Percentiles rank a stretch among this genome's conserved stretches.
Evolutionary conservation across 2,888 invertebrate species (phyloP).

Genomic region (Conchocele bisecta): DNA sequence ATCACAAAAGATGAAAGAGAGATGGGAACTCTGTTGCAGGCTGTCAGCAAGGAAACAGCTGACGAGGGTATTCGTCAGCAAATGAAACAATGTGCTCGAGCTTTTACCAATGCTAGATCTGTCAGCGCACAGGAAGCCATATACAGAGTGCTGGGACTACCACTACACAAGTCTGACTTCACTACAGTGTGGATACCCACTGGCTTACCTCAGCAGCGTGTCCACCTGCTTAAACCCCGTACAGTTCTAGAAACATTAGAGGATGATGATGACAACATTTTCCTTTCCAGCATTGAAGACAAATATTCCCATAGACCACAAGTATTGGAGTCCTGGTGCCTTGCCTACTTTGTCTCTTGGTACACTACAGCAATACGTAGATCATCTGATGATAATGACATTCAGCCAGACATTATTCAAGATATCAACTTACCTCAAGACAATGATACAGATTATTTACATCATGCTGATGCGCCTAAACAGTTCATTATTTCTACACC

Average conservation of each 20-base stretch:
- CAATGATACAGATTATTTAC: no score
- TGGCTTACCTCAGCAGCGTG: conserved; percentile 3
- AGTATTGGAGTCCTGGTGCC: neutral
- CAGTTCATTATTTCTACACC: no score
- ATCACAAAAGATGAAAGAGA: conserved; percentile 24
- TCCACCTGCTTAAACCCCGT: neutral
- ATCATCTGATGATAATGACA: neutral
- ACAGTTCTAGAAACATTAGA: neutral
- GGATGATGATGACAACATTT: conserved; percentile 1
- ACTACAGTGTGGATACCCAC: conserved; percentile 14
- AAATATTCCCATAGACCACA: neutral
- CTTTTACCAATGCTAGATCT: conserved; percentile 7
- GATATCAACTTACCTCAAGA: no score
- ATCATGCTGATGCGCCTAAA: no score
- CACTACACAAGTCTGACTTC: conserved; percentile 12
- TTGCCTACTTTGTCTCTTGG: neutral
- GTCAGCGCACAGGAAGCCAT: conserved; percentile 14
- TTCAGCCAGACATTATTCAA: neutral
- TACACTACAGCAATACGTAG: neutral
- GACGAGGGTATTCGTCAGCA: conserved; percentile 1
- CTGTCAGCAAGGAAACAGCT: conserved; percentile 1
- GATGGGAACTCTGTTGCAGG: neutral
- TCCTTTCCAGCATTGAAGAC: neutral
- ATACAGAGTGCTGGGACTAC: conserved; percentile 9
- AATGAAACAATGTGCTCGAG: conserved; percentile 16